Base-by-base conservation (phyloP, 2,797 vertebrate species). In the Lates japonicus region DNA sequence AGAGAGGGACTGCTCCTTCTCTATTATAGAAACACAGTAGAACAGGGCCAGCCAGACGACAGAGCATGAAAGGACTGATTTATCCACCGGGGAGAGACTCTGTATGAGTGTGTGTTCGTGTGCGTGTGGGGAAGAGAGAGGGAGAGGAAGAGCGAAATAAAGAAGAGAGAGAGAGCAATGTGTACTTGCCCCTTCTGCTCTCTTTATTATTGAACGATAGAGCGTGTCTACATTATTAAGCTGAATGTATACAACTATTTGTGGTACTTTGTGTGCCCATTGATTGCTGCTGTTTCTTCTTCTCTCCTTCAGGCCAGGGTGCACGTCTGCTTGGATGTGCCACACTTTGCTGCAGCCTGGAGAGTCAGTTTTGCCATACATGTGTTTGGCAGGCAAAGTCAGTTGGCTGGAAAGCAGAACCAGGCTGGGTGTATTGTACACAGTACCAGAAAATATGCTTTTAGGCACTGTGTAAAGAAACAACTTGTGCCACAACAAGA, bases 21-120 rank as follows among this genome's bases (percentile, higher is more conserved):
- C 82, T 85, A 88, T 93, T 92, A 91, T 79, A 91, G 85, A 87
- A 94, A 91, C 88, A 90, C 80, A 83, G 88, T 44, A 88, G 90
- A 91, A 91, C 76, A 82, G 87, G 87, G 82, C 83, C 89, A 84
- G 90, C 74, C 44, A 88, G 80, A 93, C 58, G 86, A 91, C 89
- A 62, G 82, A 93, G 91, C 90, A 92, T 93, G 92, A 92, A 94
- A 93, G 89, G 85, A 85, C 77, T 91, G 90, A 93, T 95, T 95
- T 93, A 94, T 93, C 90, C 90, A 89, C 82, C 49, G 42, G 87
- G 86, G 87, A 93, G 79, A 59, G 72, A 68, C 58, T 71, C 0
- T 78, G 57, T 76, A 39, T 75, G 73, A 62, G 61, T 72, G 73
- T 72, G 71, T 82, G 62, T 75, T 68, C 68, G 62, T 52, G 69